phyloP scores from a whole-genome alignment of 1,140 invertebrate genomes.

The Ceratina japonica region DNA sequence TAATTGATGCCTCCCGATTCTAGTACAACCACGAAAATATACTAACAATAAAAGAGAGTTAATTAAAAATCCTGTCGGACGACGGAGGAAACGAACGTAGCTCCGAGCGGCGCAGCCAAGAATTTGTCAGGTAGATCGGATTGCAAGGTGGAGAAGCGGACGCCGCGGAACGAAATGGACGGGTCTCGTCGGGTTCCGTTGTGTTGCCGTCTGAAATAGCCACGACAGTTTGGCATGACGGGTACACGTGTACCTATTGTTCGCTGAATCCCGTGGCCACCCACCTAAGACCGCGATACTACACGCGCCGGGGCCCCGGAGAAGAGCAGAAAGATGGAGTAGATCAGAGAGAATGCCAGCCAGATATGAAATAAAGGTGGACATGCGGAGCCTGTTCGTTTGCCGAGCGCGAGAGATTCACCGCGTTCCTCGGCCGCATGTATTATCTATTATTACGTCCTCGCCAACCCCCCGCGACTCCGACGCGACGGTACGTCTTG shows the following conservation, averaged over 20 bases:
- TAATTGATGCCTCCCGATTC: too few species aligned
- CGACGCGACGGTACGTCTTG: slow-evolving; percentile 51
- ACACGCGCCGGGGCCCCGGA: slow-evolving; percentile 18
- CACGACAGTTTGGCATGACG: slow-evolving; percentile 69
- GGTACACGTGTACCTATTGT: slow-evolving; percentile 72
- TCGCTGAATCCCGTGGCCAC: slow-evolving; percentile 65
- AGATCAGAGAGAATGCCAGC: slow-evolving; percentile 36
- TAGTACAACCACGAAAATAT: too few species aligned
- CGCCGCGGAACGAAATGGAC: background rate
- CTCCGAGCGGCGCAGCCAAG: background rate
- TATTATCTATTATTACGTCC: slow-evolving; percentile 69
- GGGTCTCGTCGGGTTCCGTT: slow-evolving; percentile 49
- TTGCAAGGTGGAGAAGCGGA: slow-evolving; percentile 29
- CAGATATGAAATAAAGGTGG: slow-evolving; percentile 25
- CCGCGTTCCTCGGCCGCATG: slow-evolving; percentile 28
- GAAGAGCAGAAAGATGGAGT: slow-evolving; percentile 28
- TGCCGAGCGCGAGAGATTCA: slow-evolving; percentile 32
- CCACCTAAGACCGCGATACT: slow-evolving; percentile 56
- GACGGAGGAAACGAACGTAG: too few species aligned
- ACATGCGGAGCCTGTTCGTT: slow-evolving; percentile 13
- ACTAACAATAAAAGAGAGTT: background rate
- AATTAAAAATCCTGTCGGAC: background rate
- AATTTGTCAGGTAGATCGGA: slow-evolving; percentile 27
- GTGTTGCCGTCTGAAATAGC: slow-evolving; percentile 56
- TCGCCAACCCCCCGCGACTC: slow-evolving; percentile 60